Evolutionary conservation across 2,113 vertebrate species (phyloP).

Genomic region (Semnopithecus entellus): DNA sequence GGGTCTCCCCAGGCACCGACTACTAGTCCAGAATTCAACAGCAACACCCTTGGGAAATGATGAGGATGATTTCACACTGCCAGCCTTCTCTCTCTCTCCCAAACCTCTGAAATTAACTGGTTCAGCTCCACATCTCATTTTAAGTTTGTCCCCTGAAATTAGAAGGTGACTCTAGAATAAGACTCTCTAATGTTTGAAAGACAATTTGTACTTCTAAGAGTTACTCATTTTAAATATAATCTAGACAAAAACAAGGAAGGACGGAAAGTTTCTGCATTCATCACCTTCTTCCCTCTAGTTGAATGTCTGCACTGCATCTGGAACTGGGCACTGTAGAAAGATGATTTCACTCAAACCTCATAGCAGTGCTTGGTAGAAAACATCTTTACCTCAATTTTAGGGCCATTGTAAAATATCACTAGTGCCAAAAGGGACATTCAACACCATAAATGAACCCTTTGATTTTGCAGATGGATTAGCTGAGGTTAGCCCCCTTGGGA

Average conservation of each 20-base stretch:
- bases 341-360: neutral
- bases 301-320: fast-evolving
- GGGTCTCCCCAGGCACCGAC: neutral
- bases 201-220: neutral
- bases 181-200: neutral
- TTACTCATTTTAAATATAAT: neutral
- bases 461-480: neutral
- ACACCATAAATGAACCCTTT: neutral
- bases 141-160: neutral
- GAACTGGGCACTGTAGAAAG: neutral
- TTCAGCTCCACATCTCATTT: neutral
- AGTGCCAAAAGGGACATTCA: too few species aligned
- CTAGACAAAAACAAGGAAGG: neutral
- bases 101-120: neutral
- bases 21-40: neutral
- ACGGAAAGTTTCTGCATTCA: neutral
- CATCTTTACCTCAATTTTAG: neutral
- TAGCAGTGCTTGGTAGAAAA: neutral
- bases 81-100: neutral
- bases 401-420: neutral
- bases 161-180: neutral
- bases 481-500: too few species aligned
- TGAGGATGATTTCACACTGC: neutral
- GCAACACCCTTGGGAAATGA: neutral
- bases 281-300: too few species aligned